These are phyloP conservation scores for Drosophila borealis DNA, from an alignment of 2,888 invertebrate genomes.

Conservation along the genomic window DNA sequence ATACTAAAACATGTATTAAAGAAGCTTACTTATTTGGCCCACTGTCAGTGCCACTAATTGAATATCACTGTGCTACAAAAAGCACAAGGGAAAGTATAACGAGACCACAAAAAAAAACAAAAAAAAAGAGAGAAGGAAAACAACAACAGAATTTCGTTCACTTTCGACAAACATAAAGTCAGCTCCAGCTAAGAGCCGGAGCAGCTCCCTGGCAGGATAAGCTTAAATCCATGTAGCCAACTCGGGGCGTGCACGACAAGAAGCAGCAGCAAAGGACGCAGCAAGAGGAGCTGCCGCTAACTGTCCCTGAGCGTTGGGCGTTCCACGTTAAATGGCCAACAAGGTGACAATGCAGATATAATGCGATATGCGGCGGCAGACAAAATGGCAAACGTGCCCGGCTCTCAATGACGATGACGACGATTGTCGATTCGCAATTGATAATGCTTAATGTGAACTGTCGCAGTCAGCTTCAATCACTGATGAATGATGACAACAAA, in stretches of 20 bases:
- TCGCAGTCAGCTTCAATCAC: constrained; percentile 56
- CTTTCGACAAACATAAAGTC: constrained; percentile 2
- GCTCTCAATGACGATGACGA: constrained; percentile 42
- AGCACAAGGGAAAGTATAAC: constrained; percentile 9
- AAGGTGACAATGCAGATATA: constrained; percentile 82
- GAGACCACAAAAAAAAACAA: constrained; percentile 16
- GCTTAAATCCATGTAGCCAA: constrained; percentile 48
- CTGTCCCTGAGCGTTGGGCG: constrained; percentile 37
- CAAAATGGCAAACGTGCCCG: constrained; percentile 60
- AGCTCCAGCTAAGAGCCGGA: constrained; percentile 3
- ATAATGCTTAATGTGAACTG: constrained; percentile 61
- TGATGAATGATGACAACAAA: constrained; percentile 43
- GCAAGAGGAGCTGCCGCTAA: constrained; percentile 3
- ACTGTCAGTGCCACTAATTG: constrained; percentile 42
- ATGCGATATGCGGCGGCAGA: constrained; percentile 66
- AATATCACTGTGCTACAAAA: constrained; percentile 26
- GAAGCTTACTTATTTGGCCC: constrained; percentile 3
- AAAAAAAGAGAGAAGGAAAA: not conserved
- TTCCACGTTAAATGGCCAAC: constrained; percentile 71
- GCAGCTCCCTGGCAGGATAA: constrained; percentile 24
- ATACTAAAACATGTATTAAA: not conserved
- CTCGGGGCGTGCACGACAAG: constrained; percentile 29
- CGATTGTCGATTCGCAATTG: constrained; percentile 64
- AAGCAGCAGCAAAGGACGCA: not conserved
- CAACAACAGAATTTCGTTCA: constrained; percentile 3